phyloP scores from a whole-genome alignment of 2,888 invertebrate genomes.

The Drosophila ustulata region DNA sequence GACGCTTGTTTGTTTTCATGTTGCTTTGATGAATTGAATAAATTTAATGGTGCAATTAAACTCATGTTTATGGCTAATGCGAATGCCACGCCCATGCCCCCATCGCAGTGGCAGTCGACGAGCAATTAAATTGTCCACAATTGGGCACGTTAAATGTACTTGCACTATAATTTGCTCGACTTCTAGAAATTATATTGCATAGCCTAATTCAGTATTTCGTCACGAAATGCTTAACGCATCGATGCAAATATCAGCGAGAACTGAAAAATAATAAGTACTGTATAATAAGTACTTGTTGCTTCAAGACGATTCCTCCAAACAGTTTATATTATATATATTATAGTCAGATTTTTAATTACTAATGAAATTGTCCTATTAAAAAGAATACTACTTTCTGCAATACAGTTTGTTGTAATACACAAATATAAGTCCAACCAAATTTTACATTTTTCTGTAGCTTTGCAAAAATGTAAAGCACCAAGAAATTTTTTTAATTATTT shows the following conservation, averaged over 20 bases:
- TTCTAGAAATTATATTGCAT: background rate
- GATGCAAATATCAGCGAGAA: slow-evolving; percentile 1
- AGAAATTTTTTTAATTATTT: background rate
- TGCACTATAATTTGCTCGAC: slow-evolving; percentile 18
- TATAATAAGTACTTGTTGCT: background rate
- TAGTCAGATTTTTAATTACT: no score
- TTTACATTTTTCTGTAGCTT: no score
- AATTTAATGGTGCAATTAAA: slow-evolving; percentile 68
- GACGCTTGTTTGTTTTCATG: slow-evolving; percentile 62
- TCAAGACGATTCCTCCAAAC: no score
- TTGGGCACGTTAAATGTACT: slow-evolving; percentile 6
- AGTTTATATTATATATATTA: no score
- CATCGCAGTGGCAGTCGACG: background rate
- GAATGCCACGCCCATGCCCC: slow-evolving; percentile 47
- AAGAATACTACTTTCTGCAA: no score
- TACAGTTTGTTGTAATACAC: no score
- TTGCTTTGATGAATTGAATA: slow-evolving; percentile 71
- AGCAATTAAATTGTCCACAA: slow-evolving; percentile 49
- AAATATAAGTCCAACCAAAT: no score
- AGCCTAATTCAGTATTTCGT: background rate
- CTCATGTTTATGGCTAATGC: slow-evolving; percentile 67
- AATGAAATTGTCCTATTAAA: no score
- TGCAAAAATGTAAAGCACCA: background rate
- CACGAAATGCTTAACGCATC: slow-evolving; percentile 16
- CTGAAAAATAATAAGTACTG: background rate